Base-by-base conservation (phyloP, 2,797 vertebrate species). In the Borostomias antarcticus region DNA sequence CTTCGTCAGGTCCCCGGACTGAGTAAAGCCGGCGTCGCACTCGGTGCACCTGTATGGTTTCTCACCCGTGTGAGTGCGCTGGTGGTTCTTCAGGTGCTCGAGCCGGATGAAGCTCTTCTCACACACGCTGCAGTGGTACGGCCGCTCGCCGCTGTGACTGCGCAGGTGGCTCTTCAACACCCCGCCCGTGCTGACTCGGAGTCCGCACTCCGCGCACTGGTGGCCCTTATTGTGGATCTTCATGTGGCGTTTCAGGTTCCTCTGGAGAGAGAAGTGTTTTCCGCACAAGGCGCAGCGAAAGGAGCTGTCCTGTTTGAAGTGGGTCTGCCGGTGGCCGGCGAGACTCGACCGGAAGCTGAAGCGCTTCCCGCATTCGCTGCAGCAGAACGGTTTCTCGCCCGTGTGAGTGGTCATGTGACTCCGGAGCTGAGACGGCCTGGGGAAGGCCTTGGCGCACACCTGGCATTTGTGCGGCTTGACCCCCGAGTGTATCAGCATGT, bases 11-110 rank as follows among this genome's bases (percentile, higher is more conserved):
- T 93, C 91, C 0, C 92, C 93, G 0, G 91, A 92, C 72, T 94
- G 92, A 23, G 85, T 84, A 73, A 92, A 94, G 63, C 90, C 91
- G 73, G 92, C 91, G 74, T 86, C 80, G 0, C 91, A 93, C 64
- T 91, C 86, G 0, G 71, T 82, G 47, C 92, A 94, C 71, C 87
- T 87, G 80, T 91, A 92, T 0, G 93, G 91, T 70, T 80, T 83
- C 79, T 92, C 93, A 0, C 91, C 93, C 0, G 93, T 91, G 82
- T 93, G 92, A 0, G 88, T 93, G 74, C 92, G 91, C 30, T 91
- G 92, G 83, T 93, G 92, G 72, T 90, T 92, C 37, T 88, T 85
- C 52, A 93, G 78, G 63, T 93, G 91, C 17, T 89, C 75, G 0
- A 91, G 82, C 15, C 91, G 91, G 26, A 86, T 89, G 71, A 93